Evolutionary conservation across 2,888 invertebrate species (phyloP).

Genomic region (Nasonovia ribisnigri): DNA sequence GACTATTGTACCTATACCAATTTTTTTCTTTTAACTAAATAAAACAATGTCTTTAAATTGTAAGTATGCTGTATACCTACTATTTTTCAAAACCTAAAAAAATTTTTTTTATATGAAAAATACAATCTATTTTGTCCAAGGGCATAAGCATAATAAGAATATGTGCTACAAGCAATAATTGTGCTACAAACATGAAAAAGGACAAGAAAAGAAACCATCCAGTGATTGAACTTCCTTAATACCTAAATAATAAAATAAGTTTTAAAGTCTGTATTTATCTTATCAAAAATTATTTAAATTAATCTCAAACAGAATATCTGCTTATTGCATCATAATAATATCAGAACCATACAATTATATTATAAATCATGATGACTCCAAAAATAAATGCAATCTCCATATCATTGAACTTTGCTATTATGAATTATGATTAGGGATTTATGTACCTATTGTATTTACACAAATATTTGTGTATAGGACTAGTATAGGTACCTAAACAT

Average conservation of each 20-base stretch:
- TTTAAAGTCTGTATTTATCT: background rate
- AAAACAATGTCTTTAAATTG: background rate
- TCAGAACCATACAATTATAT: background rate
- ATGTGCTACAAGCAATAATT: too few relatives aligned
- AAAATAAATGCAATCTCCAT: background rate
- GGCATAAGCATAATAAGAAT: too few relatives aligned
- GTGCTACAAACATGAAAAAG: too few relatives aligned
- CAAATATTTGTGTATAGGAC: background rate
- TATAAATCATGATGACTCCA: background rate
- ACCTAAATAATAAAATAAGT: background rate
- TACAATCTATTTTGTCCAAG: too few relatives aligned
- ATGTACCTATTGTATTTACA: background rate
- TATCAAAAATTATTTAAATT: background rate
- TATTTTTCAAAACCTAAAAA: background rate
- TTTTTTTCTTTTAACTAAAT: background rate
- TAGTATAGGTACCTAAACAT: background rate
- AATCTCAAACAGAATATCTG: background rate
- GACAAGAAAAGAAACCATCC: too few relatives aligned
- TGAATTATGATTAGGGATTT: background rate
- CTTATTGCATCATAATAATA: background rate
- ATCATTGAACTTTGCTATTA: background rate
- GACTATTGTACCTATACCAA: background rate
- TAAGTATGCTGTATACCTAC: background rate
- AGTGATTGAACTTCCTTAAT: background rate
- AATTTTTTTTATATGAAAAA: too few relatives aligned